A percentile compares a stretch with the other conserved stretches of the same genome.
Evolutionary conservation across 2,888 invertebrate species (phyloP).

Genomic region (Conistra vaccinii): DNA sequence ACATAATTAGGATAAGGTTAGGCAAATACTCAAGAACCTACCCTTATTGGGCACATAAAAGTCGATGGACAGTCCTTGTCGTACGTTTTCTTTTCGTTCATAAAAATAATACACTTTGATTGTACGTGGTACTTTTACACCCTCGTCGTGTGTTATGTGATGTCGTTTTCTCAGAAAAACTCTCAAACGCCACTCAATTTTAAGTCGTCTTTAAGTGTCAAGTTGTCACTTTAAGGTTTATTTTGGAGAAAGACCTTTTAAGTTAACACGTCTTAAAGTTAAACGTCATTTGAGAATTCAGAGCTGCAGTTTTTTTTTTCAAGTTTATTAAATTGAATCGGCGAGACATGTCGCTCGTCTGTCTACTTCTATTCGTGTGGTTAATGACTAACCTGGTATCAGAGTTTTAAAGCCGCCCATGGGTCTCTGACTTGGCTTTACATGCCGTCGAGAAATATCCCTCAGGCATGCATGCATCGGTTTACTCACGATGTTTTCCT

Average conservation of each 20-base stretch:
- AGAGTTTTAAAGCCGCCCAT: no score
- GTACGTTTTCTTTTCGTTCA: background rate
- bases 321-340: no score
- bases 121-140: background rate
- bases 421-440: no score
- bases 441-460: no score
- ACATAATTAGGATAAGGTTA: no score
- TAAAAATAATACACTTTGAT: background rate
- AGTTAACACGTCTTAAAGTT: background rate
- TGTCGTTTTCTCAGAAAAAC: background rate
- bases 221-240: conserved; percentile 3
- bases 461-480: no score
- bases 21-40: no score
- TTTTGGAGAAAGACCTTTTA: no score
- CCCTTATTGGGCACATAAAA: background rate
- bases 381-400: no score
- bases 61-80: no score
- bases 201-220: background rate
- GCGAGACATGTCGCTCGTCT: background rate
- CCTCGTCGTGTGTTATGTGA: background rate
- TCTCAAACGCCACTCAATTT: conserved; percentile 1
- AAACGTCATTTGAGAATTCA: background rate
- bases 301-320: background rate
- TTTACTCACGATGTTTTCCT: no score
- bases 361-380: no score